Base-by-base conservation (phyloP, 1,140 invertebrate genomes). In the Triops cancriformis region DNA sequence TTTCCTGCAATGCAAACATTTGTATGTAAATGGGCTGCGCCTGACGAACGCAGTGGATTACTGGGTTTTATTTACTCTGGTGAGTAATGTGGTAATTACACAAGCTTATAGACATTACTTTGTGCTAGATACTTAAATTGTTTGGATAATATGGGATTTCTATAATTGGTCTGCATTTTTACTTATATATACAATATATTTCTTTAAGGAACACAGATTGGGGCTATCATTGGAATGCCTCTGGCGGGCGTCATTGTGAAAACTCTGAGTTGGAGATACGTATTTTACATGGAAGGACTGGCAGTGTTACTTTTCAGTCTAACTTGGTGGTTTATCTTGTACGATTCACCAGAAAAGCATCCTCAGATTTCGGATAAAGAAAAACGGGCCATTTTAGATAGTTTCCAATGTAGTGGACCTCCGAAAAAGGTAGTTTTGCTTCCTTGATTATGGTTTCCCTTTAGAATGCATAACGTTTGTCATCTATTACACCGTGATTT, bases 21-120 rank as follows among this genome's bases (percentile, higher is more conserved):
- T 1, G 84, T 95, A 79, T 90, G 92, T 0, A 91, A 91, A 81
- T 97, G 95, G 94, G 88, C 93, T 75, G 93, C 93, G 5, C 90
- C 90, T 0, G 87, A 90, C 76, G 93, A 95, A 83, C 88, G 93
- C 73, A 93, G 91, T 82, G 90, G 89, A 85, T 90, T 92, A 79
- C 87, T 90, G 2, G 90, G 90, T 18, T 88, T 91, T 42, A 87
- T 91, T 27, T 92, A 91, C 83, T 83, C 91, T 81, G 91, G 91
- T 87, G 87, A 88, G 79, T n/a, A n/a, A n/a, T n/a, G n/a, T n/a
- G n/a, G n/a, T n/a, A n/a, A n/a, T n/a, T n/a, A n/a, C n/a, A n/a
- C n/a, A n/a, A n/a, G n/a, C n/a, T n/a, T n/a, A n/a, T n/a, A n/a
- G n/a, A n/a, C n/a, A n/a, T n/a, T n/a, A n/a, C n/a, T n/a, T n/a